Evolutionary conservation across 2,113 vertebrate genomes (phyloP), one percentile per base, ranked within the genome.

Genomic region (Fregetta grallaria): DNA sequence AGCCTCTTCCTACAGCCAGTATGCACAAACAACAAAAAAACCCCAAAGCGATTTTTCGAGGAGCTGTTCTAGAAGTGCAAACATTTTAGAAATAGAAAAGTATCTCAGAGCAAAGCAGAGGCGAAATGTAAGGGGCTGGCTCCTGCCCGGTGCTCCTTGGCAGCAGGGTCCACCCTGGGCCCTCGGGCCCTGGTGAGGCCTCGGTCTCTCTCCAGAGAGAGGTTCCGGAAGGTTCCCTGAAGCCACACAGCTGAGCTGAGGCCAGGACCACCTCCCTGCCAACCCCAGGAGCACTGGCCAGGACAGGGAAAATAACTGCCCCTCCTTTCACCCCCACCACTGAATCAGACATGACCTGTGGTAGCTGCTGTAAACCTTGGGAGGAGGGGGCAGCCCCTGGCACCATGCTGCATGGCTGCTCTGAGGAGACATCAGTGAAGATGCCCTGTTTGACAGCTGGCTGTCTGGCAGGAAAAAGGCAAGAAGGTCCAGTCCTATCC

Each of bases 301-400:
- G n/a, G 40, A 25, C 5, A n/a, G 7, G 52, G 77, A 49, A 55
- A 40, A 30, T 10, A 59, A 4, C 14, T 50, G 26, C 32, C 29
- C 6, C 20, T 59, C 3, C 15, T 38, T 21, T 22, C 10, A 13
- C 2, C 21, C 16, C 7, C 10, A 18, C 2, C 18, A 25, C 6
- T 77, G 1, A 27, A n/a, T 67, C 38, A 25, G 30, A 34, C 1
- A 1, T 9, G 8, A 17, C 15, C 36, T 36, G 7, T 3, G 36
- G 30, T 19, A 44, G 59, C 32, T 36, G 8, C n/a, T 73, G n/a
- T 15, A 16, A 11, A 8, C 5, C 18, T 26, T 19, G 5, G 6
- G 9, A 10, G 20, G 16, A 63, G 17, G 18, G 36, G 18, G 1
- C 3, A 26, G 9, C 1, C 16, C 6, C 16, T 0, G 0, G 12